Percentiles rank a stretch among this genome's conserved stretches.
phyloP scores from a whole-genome alignment of 2,797 vertebrate genomes.

The Neoniphon sammara region DNA sequence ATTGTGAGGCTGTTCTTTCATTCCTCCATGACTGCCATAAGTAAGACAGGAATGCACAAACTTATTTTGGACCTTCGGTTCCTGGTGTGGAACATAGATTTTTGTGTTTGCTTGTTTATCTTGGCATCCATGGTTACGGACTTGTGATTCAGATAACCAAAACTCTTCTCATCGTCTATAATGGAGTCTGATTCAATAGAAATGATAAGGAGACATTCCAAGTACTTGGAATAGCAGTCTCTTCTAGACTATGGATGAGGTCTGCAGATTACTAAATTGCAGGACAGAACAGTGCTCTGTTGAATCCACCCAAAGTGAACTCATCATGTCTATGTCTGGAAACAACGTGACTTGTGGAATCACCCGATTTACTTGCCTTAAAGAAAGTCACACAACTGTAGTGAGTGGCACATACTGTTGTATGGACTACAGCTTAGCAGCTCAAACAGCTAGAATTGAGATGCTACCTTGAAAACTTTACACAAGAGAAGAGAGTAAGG shows the following conservation, averaged over 20 bases:
- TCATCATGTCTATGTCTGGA: slow-evolving; percentile 1
- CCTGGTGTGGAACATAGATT: slow-evolving; percentile 7
- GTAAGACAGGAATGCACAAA: slow-evolving; percentile 19
- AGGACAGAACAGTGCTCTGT: slow-evolving; percentile 59
- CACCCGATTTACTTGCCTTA: slow-evolving; percentile 5
- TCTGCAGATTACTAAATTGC: slow-evolving; percentile 57
- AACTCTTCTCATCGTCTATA: slow-evolving; percentile 24
- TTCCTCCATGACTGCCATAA: slow-evolving; percentile 22
- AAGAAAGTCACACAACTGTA: neutral
- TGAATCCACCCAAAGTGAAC: slow-evolving; percentile 16
- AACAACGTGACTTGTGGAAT: slow-evolving; percentile 26
- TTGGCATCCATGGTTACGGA: slow-evolving; percentile 25
- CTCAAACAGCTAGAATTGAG: too few relatives aligned
- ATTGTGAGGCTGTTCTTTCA: slow-evolving; percentile 1
- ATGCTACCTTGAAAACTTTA: too few relatives aligned
- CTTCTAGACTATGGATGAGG: slow-evolving; percentile 46
- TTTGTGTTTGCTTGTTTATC: slow-evolving; percentile 28
- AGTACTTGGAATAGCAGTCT: slow-evolving; percentile 39
- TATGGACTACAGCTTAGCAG: neutral
- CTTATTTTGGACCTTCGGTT: slow-evolving; percentile 16
- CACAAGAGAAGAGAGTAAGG: too few relatives aligned
- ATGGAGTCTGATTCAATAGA: slow-evolving; percentile 56
- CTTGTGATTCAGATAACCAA: slow-evolving; percentile 56
- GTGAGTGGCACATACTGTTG: neutral
- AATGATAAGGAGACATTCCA: slow-evolving; percentile 62